Conservation (phyloP, 2,888 invertebrate species). For the Xanthorhoe designata region DNA sequence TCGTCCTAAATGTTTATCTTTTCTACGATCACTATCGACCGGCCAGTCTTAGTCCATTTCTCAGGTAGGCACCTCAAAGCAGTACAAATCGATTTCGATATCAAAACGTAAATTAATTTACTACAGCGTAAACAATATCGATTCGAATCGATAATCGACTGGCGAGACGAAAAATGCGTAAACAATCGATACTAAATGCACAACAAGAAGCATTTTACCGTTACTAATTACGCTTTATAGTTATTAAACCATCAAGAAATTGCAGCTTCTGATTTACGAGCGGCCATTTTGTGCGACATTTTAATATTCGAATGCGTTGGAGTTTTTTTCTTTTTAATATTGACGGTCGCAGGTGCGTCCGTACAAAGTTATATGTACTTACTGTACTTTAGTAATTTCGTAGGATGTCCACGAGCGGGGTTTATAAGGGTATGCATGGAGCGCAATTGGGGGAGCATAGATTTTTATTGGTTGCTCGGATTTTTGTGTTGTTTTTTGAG, state of each 20-base stretch:
- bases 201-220: conserved; percentile 64
- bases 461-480: conserved; percentile 53
- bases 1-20: conserved; percentile 30
- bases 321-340: conserved; percentile 69
- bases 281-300: conserved; percentile 78
- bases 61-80: conserved; percentile 44
- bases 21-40: conserved; percentile 30
- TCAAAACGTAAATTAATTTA: conserved; percentile 56
- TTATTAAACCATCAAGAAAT: conserved; percentile 78
- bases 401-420: conserved; percentile 63
- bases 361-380: conserved; percentile 59
- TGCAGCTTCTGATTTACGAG: conserved; percentile 77
- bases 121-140: conserved; percentile 51
- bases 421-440: conserved; percentile 56
- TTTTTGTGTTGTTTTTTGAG: conserved; percentile 40
- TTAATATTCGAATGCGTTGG: conserved; percentile 75
- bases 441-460: conserved; percentile 62
- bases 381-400: conserved; percentile 61
- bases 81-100: conserved; percentile 67
- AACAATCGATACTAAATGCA: conserved; percentile 68
- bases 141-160: conserved; percentile 53
- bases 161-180: conserved; percentile 63
- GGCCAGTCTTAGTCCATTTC: conserved; percentile 29
- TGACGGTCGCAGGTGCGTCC: conserved; percentile 74
- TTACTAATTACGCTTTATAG: conserved; percentile 81